Evolutionary conservation across 2,888 invertebrate species (phyloP), one percentile per base, ranked within the genome.

Genomic region (Cataglyphis livida): DNA sequence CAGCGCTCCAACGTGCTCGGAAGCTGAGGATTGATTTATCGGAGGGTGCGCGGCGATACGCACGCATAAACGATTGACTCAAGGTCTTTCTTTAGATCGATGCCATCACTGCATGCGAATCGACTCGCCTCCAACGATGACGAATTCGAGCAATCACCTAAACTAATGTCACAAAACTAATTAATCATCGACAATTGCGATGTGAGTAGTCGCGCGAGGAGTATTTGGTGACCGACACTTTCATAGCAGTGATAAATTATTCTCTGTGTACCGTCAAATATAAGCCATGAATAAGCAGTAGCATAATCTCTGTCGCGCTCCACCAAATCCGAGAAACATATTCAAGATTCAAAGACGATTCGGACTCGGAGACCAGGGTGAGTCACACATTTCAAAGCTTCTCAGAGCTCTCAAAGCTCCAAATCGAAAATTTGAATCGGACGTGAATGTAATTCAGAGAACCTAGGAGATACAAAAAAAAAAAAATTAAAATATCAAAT

Each of bases 21-120:
- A 88, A 88, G 88, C 87, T 79, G 85, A 79, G 84, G 84, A 88
- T 88, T 88, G 85, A 88, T 88, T 87, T 66, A 84, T 75, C 74
- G 79, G 87, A 86, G 84, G 87, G 87, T 86, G 84, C 78, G 82
- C 82, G 78, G 41, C 66, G 84, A 81, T 76, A 68, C 79, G 86
- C 81, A 86, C 83, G 83, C 85, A 88, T 83, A 83, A 89, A 89
- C 86, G 82, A 89, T 85, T 71, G 86, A 81, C 85, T 88, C 89
- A 89, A 89, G 89, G 89, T 88, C 88, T 83, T 81, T 87, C 82
- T 89, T 88, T 83, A 82, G 82, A 66, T 65, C 71, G 48, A 79
- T 71, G 78, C 18, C 25, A 18, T 48, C 35, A 12, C 35, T 21
- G 44, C 59, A 35, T 9, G 21, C 59, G 59, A 79, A 18, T 9